Evolutionary conservation across 92 coral and sea anemone genomes (phyloP).

Genomic region (Porites lobata): DNA sequence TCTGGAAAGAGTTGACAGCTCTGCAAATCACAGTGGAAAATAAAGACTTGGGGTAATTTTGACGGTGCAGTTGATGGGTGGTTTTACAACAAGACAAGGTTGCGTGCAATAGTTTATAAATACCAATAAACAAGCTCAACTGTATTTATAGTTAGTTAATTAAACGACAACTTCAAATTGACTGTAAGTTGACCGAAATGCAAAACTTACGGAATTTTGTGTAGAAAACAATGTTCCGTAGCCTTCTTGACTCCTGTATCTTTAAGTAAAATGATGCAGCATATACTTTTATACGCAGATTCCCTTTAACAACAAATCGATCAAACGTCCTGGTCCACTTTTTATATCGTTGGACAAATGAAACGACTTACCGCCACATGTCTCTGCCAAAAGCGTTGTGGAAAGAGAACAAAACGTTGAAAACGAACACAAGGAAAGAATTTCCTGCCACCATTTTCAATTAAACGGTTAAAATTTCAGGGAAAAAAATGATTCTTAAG

Average conservation of each 20-base stretch:
- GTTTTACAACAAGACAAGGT: no score
- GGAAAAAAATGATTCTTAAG: no score
- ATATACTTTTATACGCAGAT: not conserved
- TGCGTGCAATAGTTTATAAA: no score
- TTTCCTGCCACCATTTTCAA: not conserved
- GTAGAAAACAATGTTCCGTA: constrained; percentile 48
- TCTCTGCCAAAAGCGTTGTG: constrained; percentile 23
- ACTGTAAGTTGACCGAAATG: constrained; percentile 9
- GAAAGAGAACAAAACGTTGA: not conserved
- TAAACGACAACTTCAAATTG: not conserved
- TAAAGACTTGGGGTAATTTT: no score
- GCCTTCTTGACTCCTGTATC: constrained; percentile 44
- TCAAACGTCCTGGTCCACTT: no score
- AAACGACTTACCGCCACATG: constrained; percentile 67
- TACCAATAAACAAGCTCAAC: no score
- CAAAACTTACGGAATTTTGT: constrained; percentile 11
- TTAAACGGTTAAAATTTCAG: no score
- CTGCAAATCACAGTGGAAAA: no score
- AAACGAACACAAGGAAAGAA: not conserved
- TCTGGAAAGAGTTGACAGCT: no score
- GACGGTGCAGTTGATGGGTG: no score
- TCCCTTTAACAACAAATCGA: not conserved
- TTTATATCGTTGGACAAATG: not conserved
- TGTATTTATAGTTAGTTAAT: no score
- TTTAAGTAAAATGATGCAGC: not conserved